Evolutionary conservation across 2,113 vertebrate genomes (phyloP).

Genomic region (Enhydra lutris): DNA sequence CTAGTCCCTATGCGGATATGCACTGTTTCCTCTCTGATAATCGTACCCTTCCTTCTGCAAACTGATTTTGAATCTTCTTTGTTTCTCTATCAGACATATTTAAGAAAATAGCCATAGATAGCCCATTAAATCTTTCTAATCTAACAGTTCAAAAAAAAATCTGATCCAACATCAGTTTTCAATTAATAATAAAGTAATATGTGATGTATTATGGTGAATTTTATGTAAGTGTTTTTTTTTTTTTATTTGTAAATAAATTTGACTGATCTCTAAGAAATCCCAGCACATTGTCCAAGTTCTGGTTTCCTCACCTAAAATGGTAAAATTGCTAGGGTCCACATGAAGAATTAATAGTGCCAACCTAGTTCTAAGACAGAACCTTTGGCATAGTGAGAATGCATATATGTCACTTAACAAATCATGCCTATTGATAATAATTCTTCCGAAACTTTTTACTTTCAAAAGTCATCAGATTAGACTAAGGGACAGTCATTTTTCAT

Average conservation of each 20-base stretch:
- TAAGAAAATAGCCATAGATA: not conserved
- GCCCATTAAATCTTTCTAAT: not conserved
- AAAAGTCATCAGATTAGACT: not conserved
- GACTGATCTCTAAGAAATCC: constrained; percentile 53
- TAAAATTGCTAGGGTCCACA: not conserved
- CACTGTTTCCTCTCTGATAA: not conserved
- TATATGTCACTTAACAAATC: not conserved
- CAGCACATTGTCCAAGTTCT: not conserved
- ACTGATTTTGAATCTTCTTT: not conserved
- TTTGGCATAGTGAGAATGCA: not conserved
- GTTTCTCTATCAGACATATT: not conserved
- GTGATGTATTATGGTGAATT: not conserved
- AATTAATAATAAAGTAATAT: not conserved
- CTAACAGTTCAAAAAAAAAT: not conserved
- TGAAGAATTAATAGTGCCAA: not conserved
- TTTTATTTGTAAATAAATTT: constrained; percentile 43
- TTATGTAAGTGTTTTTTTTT: constrained; percentile 49
- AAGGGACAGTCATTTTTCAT: not conserved
- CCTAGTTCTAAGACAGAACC: not conserved
- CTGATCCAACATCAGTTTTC: not conserved
- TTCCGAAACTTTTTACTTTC: not conserved
- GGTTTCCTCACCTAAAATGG: not conserved
- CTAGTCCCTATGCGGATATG: rapidly evolving
- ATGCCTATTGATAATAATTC: not conserved
- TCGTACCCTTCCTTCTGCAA: not conserved